Evolutionary conservation across 2,113 vertebrate genomes (phyloP).

Genomic region (Takifugu bimaculatus): DNA sequence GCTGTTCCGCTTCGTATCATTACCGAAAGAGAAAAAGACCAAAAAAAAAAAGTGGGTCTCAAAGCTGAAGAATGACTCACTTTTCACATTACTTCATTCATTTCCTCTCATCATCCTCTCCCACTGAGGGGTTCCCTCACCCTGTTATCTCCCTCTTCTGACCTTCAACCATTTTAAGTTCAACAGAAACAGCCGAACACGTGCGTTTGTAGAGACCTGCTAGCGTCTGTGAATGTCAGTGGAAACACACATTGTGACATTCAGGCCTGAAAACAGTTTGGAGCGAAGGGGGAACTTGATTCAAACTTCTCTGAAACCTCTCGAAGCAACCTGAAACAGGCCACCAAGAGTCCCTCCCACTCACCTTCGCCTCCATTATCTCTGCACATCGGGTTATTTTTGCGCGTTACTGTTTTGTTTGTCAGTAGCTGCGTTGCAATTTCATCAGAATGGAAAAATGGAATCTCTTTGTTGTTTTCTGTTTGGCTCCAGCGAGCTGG

Average conservation of each 20-base stretch:
- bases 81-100: constrained; percentile 44
- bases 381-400: constrained; percentile 17
- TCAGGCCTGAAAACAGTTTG: constrained; percentile 36
- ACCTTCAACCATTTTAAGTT: neutral
- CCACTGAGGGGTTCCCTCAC: constrained; percentile 57
- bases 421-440: constrained; percentile 8
- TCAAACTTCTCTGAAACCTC: constrained; percentile 47
- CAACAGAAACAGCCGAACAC: neutral
- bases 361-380: constrained; percentile 20
- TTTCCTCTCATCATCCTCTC: constrained; percentile 45
- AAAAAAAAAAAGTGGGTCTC: constrained; percentile 38
- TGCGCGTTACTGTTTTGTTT: constrained; percentile 4
- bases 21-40: constrained; percentile 55
- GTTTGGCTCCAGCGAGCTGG: constrained; percentile 3
- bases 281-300: constrained; percentile 38
- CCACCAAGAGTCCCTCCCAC: constrained; percentile 35
- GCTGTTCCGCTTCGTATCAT: constrained; percentile 40
- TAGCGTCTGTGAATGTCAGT: constrained; percentile 64
- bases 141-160: neutral
- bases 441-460: constrained; percentile 33
- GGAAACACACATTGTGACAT: constrained; percentile 68
- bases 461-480: neutral
- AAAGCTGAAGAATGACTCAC: constrained; percentile 45
- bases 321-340: constrained; percentile 39
- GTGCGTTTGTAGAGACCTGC: neutral